These are phyloP conservation scores for Pomatorhinus ruficollis DNA, from an alignment of 2,113 vertebrate species.

Conservation along the genomic window DNA sequence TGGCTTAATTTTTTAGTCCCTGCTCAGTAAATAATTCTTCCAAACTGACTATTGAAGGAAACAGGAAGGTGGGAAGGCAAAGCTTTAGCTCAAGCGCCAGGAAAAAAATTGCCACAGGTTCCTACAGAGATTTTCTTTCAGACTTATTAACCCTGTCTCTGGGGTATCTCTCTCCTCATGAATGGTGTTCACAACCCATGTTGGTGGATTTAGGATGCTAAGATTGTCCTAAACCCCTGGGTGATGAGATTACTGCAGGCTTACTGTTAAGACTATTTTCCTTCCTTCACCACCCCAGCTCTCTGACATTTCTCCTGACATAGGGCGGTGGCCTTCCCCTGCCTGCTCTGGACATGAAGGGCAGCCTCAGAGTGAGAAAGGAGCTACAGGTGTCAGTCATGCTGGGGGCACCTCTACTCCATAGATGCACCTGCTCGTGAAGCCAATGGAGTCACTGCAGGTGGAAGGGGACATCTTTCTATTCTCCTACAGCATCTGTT, in stretches of 20 bases:
- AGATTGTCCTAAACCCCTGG: background rate
- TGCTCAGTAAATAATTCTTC: background rate
- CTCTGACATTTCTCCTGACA: background rate
- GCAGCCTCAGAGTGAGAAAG: background rate
- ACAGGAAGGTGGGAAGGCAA: background rate
- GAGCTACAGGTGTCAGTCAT: background rate
- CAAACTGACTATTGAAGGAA: background rate
- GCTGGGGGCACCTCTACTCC: background rate
- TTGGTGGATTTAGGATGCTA: background rate
- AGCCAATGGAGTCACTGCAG: background rate
- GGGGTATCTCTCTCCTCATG: background rate
- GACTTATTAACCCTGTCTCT: background rate
- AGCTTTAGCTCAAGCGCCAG: background rate
- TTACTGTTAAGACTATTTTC: background rate
- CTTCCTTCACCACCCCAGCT: background rate
- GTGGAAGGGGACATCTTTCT: background rate
- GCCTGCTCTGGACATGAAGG: background rate
- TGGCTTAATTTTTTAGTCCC: background rate
- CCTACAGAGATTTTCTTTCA: background rate
- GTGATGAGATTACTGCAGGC: background rate
- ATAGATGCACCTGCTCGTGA: background rate
- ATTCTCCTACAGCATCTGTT: background rate
- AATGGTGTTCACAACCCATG: background rate
- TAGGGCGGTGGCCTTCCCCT: fast-evolving
- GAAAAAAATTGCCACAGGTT: background rate